phyloP scores from a whole-genome alignment of 2,888 invertebrate species.

The Melanotus villosus region DNA sequence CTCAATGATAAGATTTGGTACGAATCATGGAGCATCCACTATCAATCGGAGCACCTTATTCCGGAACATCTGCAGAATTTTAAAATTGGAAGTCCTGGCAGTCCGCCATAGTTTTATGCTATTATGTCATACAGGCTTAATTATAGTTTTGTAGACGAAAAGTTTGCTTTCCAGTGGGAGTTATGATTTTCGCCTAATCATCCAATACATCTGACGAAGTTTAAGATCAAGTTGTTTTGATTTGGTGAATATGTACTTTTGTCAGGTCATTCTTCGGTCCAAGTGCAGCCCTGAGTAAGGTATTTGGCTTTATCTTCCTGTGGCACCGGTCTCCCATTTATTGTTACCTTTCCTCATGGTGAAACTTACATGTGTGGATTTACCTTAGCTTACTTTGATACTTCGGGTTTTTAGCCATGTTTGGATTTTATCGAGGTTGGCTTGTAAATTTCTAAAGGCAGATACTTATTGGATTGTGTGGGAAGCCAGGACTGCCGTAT shows the following conservation, averaged over 20 bases:
- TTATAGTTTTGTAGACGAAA: conserved; percentile 15
- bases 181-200: conserved; percentile 17
- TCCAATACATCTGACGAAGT: conserved; percentile 5
- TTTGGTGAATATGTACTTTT: conserved; percentile 21
- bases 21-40: background rate
- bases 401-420: conserved; percentile 8
- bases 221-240: conserved; percentile 16
- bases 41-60: background rate
- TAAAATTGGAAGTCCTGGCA: background rate
- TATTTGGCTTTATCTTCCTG: conserved; percentile 19
- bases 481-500: conserved; percentile 1
- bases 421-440: conserved; percentile 6
- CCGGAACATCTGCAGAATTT: background rate
- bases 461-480: background rate
- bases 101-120: background rate
- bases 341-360: conserved; percentile 2
- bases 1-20: background rate
- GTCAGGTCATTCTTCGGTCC: conserved; percentile 11
- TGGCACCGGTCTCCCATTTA: background rate
- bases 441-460: background rate
- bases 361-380: conserved; percentile 23
- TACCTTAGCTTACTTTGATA: conserved; percentile 10
- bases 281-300: background rate
- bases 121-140: conserved; percentile 1
- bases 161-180: conserved; percentile 5